Base-by-base conservation (phyloP, 2,797 vertebrate species). In the Chromobotia macracanthus region DNA sequence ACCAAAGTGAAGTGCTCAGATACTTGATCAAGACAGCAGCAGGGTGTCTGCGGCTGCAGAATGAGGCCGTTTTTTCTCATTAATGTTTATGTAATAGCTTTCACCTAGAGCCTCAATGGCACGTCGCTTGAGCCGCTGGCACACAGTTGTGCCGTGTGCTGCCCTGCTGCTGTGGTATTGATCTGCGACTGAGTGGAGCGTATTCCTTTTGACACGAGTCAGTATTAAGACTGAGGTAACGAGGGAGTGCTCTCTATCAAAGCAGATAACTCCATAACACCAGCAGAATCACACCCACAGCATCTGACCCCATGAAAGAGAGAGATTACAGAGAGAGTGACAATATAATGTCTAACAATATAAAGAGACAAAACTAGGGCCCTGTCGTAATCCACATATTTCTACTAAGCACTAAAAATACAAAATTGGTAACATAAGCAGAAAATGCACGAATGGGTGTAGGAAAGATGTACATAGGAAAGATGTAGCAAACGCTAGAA, bases 141-240 rank as follows among this genome's bases (percentile, higher is more conserved):
- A 53, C 84, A 58, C 58, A 92, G 89, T 90, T 84, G 69, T 81
- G 77, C 89, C 81, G 86, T 87, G 81, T 87, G 91, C 92, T 91
- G 75, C 78, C 83, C 84, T 83, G 75, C 84, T 83, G 89, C 84
- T 86, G 84, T 56, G 82, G 89, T 93, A 93, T 92, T 90, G 93
- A 94, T 94, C 92, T 90, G 84, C 58, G 69, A 77, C 74, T 87
- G 84, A 83, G 87, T 86, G 84, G 88, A 90, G 86, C 85, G 89
- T 92, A 93, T 94, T 94, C 90, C 86, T 91, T 90, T 91, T 94
- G 93, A 94, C 92, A 90, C 90, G 84, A 44, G 81, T 89, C 89
- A 83, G 90, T 88, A 92, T 93, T 90, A 94, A 92, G 90, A 89
- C 91, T 88, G 87, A 53, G 74, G 91, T 93, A 94, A 93, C 90